Conservation (phyloP, 2,888 invertebrate species). For the Diadromus collaris region DNA sequence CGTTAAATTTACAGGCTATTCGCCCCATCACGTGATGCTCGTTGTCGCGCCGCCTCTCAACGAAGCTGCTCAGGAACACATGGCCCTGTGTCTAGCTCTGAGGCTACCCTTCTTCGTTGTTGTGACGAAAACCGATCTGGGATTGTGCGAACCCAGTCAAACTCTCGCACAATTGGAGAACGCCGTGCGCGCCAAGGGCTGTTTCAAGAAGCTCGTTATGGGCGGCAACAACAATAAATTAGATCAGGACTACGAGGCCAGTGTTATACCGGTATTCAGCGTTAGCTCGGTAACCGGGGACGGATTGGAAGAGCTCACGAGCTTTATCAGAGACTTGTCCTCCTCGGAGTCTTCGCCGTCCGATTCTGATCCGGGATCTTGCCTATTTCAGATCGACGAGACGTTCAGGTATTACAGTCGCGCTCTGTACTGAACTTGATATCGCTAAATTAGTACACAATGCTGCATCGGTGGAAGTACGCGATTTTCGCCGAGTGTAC, state of each 20-base stretch:
- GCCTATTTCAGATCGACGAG: constrained; percentile 95
- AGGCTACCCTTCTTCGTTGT: constrained; percentile 96
- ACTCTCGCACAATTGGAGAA: constrained; percentile 72
- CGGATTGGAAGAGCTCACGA: constrained; percentile 91
- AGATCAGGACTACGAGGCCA: constrained; percentile 67
- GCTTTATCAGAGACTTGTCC: constrained; percentile 92
- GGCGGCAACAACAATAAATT: constrained; percentile 66
- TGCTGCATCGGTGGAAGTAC: too few relatives aligned
- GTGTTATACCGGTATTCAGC: constrained; percentile 89
- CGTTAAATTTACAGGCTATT: constrained; percentile 84
- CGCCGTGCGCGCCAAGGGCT: constrained; percentile 75
- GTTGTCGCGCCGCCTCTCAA: constrained; percentile 81
- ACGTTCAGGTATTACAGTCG: constrained; percentile 83
- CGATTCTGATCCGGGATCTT: constrained; percentile 78
- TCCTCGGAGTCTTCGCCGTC: constrained; percentile 72
- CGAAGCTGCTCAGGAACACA: constrained; percentile 88
- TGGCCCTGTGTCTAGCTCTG: constrained; percentile 90
- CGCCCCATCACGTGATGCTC: constrained; percentile 95
- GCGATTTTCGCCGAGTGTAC: too few relatives aligned
- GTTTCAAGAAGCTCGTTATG: constrained; percentile 72
- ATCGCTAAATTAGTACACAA: too few relatives aligned
- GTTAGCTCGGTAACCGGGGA: constrained; percentile 95
- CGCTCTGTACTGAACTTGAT: not conserved
- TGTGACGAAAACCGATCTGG: constrained; percentile 95
- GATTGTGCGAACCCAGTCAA: constrained; percentile 78